Base-by-base conservation (phyloP, 2,113 vertebrate species). In the Peromyscus californicus region DNA sequence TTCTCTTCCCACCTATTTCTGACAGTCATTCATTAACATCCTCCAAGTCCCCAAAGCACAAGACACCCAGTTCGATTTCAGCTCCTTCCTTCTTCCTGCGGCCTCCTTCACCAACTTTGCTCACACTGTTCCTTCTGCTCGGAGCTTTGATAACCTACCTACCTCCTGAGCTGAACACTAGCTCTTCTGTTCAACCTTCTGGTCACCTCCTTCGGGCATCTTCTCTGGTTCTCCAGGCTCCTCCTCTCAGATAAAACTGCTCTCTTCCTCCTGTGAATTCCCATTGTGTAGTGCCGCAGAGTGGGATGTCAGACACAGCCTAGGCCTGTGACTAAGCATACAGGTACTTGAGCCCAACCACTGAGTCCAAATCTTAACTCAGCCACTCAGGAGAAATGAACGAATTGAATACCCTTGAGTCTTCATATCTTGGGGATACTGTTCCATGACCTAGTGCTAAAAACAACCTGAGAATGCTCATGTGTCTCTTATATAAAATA, bases 271-370 rank as follows among this genome's bases (percentile, higher is more conserved):
- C 10, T 31, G 21, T 1, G 51, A 85, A 24, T 8, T 42, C 10
- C 19, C 3, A 42, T 0, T 39, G 19, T 51, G 31, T 21, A 42
- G 12, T 1, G 17, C 7, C 7, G 22, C 16, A 4, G 0, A 42
- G 63, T 31, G 7, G 24, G 33, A 13, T 29, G 22, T 9, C 12
- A 15, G 59, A 57, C 3, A 2, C 31, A 74, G 69, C 4, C 57
- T 15, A 17, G 15, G 33, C 16, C 65, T 31, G 31, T 45, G 67
- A 78, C 9, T 48, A 61, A 65, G 22, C 22, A 0, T 26, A 7
- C 24, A 33, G 39, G 9, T 0, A 0, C 61, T 36, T 16, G 45
- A 42, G 4, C 61, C 51, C 24, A 69, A 82, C 15, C 31, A 31
- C 2, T 59, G 3, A 24, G 22, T 61, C 91, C 39, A 51, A 87